A percentile compares a stretch with the other conserved stretches of the same genome.
These are phyloP conservation scores for Rhincodon typus DNA, from an alignment of 2,797 vertebrate species.

Conservation along the genomic window DNA sequence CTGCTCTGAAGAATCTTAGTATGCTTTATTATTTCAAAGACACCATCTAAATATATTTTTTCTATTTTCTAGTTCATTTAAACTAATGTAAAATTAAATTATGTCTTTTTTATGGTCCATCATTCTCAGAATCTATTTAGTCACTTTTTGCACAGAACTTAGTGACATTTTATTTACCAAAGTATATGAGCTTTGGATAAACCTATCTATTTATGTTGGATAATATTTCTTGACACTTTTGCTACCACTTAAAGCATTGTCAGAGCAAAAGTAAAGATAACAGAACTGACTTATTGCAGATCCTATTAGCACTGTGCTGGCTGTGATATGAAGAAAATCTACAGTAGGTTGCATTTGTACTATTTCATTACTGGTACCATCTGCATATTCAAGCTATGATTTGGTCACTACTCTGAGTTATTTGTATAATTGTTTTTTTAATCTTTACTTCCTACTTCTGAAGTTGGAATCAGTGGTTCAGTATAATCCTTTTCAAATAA, in stretches of 20 bases:
- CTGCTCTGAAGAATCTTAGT: too few relatives aligned
- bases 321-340: not conserved
- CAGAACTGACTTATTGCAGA: not conserved
- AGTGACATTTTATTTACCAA: not conserved
- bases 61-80: not conserved
- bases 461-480: constrained; percentile 20
- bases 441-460: not conserved
- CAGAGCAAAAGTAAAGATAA: not conserved
- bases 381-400: not conserved
- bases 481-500: not conserved
- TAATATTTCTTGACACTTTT: not conserved
- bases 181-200: too few relatives aligned
- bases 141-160: not conserved
- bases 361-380: not conserved
- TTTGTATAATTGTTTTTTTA: constrained; percentile 2
- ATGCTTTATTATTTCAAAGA: too few relatives aligned
- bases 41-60: not conserved
- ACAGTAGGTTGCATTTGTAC: not conserved
- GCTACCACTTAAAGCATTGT: not conserved
- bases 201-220: not conserved
- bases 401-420: not conserved
- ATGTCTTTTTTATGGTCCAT: not conserved
- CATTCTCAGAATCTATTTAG: not conserved
- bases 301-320: not conserved
- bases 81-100: not conserved